Conservation (phyloP, 2,113 vertebrate species). For the Ptilonorhynchus violaceus region DNA sequence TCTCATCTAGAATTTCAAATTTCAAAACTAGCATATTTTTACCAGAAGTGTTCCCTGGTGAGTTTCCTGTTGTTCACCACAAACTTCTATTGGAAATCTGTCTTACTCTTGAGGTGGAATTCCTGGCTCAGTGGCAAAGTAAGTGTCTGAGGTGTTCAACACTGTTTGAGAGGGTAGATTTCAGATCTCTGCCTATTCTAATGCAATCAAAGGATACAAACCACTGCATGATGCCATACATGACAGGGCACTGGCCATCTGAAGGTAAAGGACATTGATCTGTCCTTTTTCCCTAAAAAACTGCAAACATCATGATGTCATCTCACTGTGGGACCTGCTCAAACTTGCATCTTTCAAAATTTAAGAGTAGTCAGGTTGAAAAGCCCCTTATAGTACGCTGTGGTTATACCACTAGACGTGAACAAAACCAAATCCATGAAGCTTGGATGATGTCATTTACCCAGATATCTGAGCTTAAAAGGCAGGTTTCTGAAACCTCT, state of each 20-base stretch:
- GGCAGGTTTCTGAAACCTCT: not conserved
- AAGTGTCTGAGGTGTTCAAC: not conserved
- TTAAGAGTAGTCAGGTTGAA: not conserved
- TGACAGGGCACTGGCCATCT: not conserved
- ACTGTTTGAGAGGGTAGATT: not conserved
- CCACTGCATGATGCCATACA: too few relatives aligned
- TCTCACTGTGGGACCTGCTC: not conserved
- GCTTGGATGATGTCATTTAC: not conserved
- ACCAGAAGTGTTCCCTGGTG: rapidly evolving
- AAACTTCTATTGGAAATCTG: not conserved
- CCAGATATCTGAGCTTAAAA: not conserved
- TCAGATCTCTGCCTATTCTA: not conserved
- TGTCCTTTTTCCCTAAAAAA: not conserved
- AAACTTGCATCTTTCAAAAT: not conserved
- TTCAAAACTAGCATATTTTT: not conserved
- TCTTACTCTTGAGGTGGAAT: not conserved
- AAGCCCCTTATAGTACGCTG: not conserved
- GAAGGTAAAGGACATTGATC: not conserved
- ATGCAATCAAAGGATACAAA: not conserved
- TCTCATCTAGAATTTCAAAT: not conserved
- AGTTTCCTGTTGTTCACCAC: not conserved
- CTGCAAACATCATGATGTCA: not conserved
- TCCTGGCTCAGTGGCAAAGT: not conserved
- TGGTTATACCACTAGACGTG: not conserved
- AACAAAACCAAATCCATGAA: not conserved